Conservation (phyloP, 2,888 invertebrate genomes). For the Stratiomys singularior region DNA sequence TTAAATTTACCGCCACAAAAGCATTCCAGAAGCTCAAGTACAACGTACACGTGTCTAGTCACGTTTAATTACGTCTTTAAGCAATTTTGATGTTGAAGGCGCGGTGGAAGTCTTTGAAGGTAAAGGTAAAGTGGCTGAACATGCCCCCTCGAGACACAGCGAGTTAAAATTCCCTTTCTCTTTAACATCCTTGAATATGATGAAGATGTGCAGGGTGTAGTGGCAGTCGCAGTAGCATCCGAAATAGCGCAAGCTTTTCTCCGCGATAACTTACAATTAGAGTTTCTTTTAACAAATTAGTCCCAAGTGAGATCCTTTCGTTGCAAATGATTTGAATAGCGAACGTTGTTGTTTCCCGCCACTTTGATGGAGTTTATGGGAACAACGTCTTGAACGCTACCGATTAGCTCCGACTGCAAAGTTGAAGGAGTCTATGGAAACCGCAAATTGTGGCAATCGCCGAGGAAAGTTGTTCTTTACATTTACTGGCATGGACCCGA, state of each 20-base stretch:
- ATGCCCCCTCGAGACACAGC: background rate
- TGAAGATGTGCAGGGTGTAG: background rate
- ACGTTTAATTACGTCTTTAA: constrained; percentile 43
- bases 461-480: constrained; percentile 11
- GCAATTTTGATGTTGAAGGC: background rate
- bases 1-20: background rate
- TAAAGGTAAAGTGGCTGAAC: constrained; percentile 1
- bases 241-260: background rate
- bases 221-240: background rate
- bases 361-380: background rate
- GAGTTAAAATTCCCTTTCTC: background rate
- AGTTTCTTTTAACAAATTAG: constrained; percentile 41
- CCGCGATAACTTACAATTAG: constrained; percentile 26
- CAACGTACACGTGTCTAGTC: constrained; percentile 30
- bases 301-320: constrained; percentile 40
- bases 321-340: constrained; percentile 36
- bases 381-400: constrained; percentile 26
- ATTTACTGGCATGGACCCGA: background rate
- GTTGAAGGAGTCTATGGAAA: constrained; percentile 4
- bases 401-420: constrained; percentile 20
- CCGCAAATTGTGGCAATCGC: constrained; percentile 5
- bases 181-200: constrained; percentile 1
- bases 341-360: constrained; percentile 12
- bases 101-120: constrained; percentile 19
- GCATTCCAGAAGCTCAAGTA: constrained; percentile 9